phyloP scores from a whole-genome alignment of 2,888 invertebrate genomes.

The Folsomia candida region DNA sequence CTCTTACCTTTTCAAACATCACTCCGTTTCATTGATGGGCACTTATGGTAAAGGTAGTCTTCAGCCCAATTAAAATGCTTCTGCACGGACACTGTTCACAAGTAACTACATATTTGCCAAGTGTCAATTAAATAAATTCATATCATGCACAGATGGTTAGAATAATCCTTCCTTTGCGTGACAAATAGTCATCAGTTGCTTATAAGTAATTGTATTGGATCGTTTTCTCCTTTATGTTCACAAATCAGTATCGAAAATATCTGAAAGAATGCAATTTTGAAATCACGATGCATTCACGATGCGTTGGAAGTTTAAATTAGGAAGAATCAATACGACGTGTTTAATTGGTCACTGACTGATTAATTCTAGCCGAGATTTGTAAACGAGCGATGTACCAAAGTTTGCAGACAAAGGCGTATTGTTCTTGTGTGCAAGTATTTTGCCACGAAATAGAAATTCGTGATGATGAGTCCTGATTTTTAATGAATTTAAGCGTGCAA shows the following conservation, averaged over 20 bases:
- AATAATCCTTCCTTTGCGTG: too few species aligned
- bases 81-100: too few species aligned
- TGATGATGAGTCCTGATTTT: neutral
- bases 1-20: neutral
- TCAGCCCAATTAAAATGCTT: too few species aligned
- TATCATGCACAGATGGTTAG: too few species aligned
- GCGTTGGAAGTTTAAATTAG: too few species aligned
- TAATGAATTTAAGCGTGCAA: slow-evolving; percentile 12
- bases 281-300: too few species aligned
- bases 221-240: neutral
- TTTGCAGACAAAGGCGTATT: neutral
- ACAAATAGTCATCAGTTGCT: neutral
- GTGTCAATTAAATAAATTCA: too few species aligned
- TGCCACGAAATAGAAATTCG: neutral
- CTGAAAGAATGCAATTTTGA: neutral
- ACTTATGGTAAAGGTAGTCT: too few species aligned
- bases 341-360: neutral
- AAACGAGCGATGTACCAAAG: neutral
- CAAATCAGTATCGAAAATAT: neutral
- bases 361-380: neutral
- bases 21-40: too few species aligned
- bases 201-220: neutral
- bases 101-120: too few species aligned
- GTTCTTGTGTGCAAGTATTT: neutral
- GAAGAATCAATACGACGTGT: neutral